phyloP scores from a whole-genome alignment of 2,113 vertebrate species.

The Aleadryas rufinucha region DNA sequence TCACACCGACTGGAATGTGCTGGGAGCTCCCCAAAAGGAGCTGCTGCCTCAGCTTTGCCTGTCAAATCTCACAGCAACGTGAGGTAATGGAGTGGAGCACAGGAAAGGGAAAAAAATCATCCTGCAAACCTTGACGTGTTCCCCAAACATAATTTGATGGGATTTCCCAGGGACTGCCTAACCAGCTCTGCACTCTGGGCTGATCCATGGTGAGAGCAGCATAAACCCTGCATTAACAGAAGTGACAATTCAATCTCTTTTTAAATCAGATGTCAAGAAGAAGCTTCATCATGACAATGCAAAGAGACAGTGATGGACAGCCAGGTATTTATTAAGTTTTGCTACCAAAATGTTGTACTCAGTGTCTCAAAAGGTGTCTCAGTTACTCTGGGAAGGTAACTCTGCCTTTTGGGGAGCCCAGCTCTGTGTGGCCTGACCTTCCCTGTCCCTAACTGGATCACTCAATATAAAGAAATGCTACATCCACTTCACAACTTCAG shows the following conservation, averaged over 20 bases:
- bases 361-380: not conserved
- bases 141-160: not conserved
- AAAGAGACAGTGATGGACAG: not conserved
- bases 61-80: not conserved
- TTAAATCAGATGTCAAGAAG: not conserved
- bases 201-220: not conserved
- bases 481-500: not conserved
- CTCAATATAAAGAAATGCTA: not conserved
- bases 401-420: not conserved
- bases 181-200: not conserved
- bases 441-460: not conserved
- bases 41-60: not conserved
- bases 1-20: fast-evolving
- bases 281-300: not conserved
- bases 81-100: not conserved
- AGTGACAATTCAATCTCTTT: not conserved
- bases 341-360: not conserved
- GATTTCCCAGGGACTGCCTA: not conserved
- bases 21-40: not conserved
- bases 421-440: not conserved
- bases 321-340: not conserved
- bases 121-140: not conserved
- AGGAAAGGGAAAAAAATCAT: not conserved
- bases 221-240: not conserved
- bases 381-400: not conserved